Conservation (phyloP, 2,888 invertebrate species). For the Caenorhabditis panamensis region DNA sequence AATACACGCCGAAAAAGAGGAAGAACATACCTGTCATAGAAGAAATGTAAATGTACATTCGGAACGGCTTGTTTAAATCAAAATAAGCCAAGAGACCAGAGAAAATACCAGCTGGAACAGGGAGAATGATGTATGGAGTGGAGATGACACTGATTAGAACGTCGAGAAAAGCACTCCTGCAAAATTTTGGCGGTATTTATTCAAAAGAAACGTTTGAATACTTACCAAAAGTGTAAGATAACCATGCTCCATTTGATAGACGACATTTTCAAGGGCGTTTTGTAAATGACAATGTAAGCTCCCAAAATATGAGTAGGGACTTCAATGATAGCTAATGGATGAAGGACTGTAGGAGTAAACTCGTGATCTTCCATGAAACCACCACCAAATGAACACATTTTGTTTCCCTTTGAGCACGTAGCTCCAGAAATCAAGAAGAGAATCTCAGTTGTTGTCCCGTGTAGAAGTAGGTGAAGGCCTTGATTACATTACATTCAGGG, state of each 20-base stretch:
- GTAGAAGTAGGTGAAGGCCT: background rate
- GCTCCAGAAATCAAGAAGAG: background rate
- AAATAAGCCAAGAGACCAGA: background rate
- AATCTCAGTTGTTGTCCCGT: background rate
- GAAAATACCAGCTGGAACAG: background rate
- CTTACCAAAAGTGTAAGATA: background rate
- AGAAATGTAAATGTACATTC: slow-evolving; percentile 5
- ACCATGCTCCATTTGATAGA: slow-evolving; percentile 4
- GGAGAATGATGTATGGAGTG: background rate
- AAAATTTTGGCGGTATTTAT: background rate
- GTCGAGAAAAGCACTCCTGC: slow-evolving; percentile 1
- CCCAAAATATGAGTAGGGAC: background rate
- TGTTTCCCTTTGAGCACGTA: background rate
- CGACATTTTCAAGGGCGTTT: background rate
- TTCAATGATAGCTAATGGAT: background rate
- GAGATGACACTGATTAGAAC: slow-evolving; percentile 3
- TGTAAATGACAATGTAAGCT: slow-evolving; percentile 2
- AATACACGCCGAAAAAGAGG: background rate
- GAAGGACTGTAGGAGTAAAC: background rate
- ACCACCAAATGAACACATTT: background rate
- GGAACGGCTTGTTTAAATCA: background rate
- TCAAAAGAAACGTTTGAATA: too few species aligned
- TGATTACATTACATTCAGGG: slow-evolving; percentile 3
- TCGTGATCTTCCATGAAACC: background rate
- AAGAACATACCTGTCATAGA: background rate